Conservation (phyloP, 2,113 vertebrate species). For the Trichomycterus rosablanca region DNA sequence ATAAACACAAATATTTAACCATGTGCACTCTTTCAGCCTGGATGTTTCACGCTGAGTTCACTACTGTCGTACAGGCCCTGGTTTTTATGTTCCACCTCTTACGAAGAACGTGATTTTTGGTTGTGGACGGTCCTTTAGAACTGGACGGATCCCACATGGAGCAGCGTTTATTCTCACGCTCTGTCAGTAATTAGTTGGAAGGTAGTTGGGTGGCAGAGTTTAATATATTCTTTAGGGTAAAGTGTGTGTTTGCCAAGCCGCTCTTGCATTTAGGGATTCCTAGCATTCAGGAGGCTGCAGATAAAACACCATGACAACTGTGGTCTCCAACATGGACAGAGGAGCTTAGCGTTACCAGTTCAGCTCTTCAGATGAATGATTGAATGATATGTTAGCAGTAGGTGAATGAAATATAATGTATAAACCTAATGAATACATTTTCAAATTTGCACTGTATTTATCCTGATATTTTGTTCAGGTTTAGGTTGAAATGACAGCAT, state of each 20-base stretch:
- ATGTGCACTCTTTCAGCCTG: background rate
- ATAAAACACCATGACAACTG: slow-evolving; percentile 37
- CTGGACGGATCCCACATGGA: background rate
- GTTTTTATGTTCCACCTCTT: background rate
- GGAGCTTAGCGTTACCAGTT: background rate
- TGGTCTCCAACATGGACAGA: slow-evolving; percentile 6
- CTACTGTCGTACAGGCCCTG: background rate
- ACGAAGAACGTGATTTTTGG: no score
- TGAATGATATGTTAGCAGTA: no score
- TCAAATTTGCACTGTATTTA: no score
- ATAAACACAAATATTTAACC: slow-evolving; percentile 9
- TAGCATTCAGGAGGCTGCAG: slow-evolving; percentile 35
- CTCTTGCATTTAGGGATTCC: slow-evolving; percentile 17
- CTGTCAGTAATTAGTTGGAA: background rate
- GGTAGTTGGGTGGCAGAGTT: background rate
- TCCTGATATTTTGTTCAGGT: no score
- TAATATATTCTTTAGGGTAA: background rate
- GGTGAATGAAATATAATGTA: no score
- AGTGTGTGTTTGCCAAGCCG: slow-evolving; percentile 13
- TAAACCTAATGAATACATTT: no score
- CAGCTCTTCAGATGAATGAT: background rate
- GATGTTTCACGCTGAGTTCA: background rate
- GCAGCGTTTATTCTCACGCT: background rate
- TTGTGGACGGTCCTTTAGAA: no score
- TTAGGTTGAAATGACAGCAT: no score